These are phyloP conservation scores for Chelon labrosus DNA, from an alignment of 2,797 vertebrate genomes.

Conservation along the genomic window DNA sequence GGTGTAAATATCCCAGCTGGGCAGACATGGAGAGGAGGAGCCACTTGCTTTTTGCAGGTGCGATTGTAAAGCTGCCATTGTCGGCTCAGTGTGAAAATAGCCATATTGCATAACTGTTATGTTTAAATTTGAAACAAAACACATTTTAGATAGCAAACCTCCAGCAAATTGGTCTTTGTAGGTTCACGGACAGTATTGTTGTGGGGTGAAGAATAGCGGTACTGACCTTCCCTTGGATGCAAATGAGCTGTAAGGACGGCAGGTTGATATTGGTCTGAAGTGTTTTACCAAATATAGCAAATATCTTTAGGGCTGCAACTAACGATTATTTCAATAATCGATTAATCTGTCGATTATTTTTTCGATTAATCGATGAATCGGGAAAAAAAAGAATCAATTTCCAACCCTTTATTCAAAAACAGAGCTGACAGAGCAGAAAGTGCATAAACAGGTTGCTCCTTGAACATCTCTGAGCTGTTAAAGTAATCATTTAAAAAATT, in stretches of 20 bases:
- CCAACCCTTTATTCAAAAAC: too few species aligned
- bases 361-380: too few species aligned
- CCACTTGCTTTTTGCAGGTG: background rate
- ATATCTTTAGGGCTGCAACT: too few species aligned
- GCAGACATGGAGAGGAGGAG: conserved; percentile 13
- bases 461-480: too few species aligned
- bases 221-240: background rate
- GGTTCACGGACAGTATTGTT: background rate
- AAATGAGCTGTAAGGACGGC: conserved; percentile 7
- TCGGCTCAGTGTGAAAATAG: background rate
- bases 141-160: background rate
- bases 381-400: too few species aligned
- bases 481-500: too few species aligned
- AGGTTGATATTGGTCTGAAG: conserved; percentile 9
- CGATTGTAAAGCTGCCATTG: conserved; percentile 6
- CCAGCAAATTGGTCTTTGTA: background rate
- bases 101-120: background rate
- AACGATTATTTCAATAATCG: too few species aligned
- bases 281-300: background rate
- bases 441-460: too few species aligned
- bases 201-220: conserved; percentile 8
- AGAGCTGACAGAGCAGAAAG: too few species aligned
- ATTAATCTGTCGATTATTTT: too few species aligned
- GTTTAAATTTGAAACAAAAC: background rate
- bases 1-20: conserved; percentile 8